phyloP scores from a whole-genome alignment of 2,797 vertebrate species.

The Phylloscopus collybita region DNA sequence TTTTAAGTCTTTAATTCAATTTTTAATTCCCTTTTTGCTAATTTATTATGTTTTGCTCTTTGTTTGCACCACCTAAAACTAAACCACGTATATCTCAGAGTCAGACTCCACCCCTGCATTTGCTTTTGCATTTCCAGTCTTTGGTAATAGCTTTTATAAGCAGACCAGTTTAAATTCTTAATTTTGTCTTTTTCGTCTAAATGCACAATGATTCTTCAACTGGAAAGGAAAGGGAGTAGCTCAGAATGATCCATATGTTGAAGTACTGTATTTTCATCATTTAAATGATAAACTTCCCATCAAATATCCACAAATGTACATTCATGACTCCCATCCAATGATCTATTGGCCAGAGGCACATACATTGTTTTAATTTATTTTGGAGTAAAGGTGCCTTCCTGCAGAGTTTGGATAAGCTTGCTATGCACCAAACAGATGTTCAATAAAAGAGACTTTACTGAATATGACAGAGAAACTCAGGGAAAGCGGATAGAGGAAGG shows the following conservation, averaged over 20 bases:
- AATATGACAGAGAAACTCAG: slow-evolving; percentile 47
- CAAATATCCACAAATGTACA: slow-evolving; percentile 63
- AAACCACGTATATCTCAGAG: background rate
- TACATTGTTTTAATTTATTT: slow-evolving; percentile 74
- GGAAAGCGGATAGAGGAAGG: slow-evolving; percentile 13
- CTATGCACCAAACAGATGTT: slow-evolving; percentile 60
- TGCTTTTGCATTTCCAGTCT: background rate
- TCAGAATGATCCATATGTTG: slow-evolving; percentile 68
- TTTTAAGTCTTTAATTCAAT: background rate
- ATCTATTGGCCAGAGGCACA: slow-evolving; percentile 73
- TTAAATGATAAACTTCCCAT: slow-evolving; percentile 64
- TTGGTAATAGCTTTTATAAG: slow-evolving; percentile 9
- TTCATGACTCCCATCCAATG: slow-evolving; percentile 65
- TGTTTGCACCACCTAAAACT: background rate
- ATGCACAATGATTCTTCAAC: slow-evolving; percentile 55
- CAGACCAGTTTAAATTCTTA: slow-evolving; percentile 53
- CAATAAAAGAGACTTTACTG: slow-evolving; percentile 60
- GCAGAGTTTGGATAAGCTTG: slow-evolving; percentile 61
- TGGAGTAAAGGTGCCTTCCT: slow-evolving; percentile 71
- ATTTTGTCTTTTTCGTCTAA: slow-evolving; percentile 62
- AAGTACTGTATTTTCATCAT: slow-evolving; percentile 60
- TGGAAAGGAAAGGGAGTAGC: slow-evolving; percentile 53
- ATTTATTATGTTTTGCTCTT: background rate
- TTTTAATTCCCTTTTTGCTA: background rate
- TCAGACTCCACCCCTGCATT: background rate